phyloP scores from a whole-genome alignment of 1,140 invertebrate species.

The Caenorhabditis remanei region DNA sequence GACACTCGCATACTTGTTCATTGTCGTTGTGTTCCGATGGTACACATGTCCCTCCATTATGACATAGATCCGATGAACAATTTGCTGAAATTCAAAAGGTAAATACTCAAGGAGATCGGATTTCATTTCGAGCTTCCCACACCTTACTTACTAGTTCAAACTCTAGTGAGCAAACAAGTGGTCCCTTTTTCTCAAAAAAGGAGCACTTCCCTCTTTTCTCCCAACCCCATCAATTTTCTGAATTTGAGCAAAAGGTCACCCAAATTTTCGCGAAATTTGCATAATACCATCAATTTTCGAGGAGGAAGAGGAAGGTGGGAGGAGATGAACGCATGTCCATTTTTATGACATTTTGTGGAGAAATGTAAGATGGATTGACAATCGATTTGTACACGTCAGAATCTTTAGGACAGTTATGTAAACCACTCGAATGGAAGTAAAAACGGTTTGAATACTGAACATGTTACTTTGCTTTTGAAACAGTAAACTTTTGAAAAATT shows the following conservation, averaged over 20 bases:
- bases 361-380: no score
- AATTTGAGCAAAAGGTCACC: background rate
- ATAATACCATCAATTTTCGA: constrained; percentile 16
- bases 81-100: constrained; percentile 75
- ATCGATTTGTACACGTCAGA: no score
- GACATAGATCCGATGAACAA: constrained; percentile 78
- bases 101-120: background rate
- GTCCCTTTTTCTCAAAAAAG: no score
- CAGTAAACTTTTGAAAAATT: no score
- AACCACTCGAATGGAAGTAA: no score
- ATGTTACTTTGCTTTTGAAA: no score
- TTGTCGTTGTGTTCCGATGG: constrained; percentile 57
- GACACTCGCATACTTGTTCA: constrained; percentile 75
- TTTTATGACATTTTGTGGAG: background rate
- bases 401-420: no score
- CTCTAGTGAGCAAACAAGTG: background rate
- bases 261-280: background rate
- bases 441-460: no score
- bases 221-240: no score
- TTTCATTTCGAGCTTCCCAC: no score
- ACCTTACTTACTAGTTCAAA: background rate
- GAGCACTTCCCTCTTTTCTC: no score
- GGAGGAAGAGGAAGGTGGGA: background rate
- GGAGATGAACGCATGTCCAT: background rate
- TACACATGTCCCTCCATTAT: constrained; percentile 78